Base-by-base conservation (phyloP, 2,113 vertebrate species). In the Gambusia affinis region DNA sequence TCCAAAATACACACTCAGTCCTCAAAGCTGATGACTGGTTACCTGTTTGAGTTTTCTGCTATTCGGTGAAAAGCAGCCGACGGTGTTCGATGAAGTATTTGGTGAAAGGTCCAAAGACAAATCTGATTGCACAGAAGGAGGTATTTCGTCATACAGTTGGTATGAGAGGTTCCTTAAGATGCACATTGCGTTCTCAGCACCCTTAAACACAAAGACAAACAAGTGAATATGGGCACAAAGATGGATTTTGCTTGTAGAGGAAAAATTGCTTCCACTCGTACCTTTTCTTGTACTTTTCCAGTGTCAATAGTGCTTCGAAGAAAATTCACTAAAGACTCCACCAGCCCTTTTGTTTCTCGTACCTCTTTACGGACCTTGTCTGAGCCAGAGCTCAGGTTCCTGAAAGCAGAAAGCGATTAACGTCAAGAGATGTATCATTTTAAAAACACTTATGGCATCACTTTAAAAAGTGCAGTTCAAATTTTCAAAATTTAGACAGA, bases 151-250 rank as follows among this genome's bases (percentile, higher is more conserved):
- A 4, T 98, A 99, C 35, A 99, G 92, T 78, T 98, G 96, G 90
- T 96, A 99, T 72, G 97, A 99, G 88, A 99, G 93, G 94, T 99
- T 99, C 78, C 98, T 95, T 89, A 99, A 85, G 69, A 98, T 95
- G 1, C 98, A 99, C 72, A 97, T 92, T 0, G 96, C 92, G 0
- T 98, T 99, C 91, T 99, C 97, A 80, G 97, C 95, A 0, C 97
- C 97, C 98, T 99, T 75, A 2, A 12, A 62, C 1, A 75, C 57
- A 85, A 29, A 78, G 54, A 70, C 22, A 67, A 1, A 67, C 39
- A 51, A 11, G 70, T 78, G 0, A 76, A 70, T 42, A 67, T 11
- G 73, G n/a, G 64, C 63, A 61, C 28, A 19, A 24, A 39, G 33
- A 28, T n/a, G 31, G 28, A 28, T 8, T 19, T 3, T 0, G 27